Evolutionary conservation across 2,888 invertebrate species (phyloP), one percentile per base, ranked within the genome.

Genomic region (Tortrix viridana): DNA sequence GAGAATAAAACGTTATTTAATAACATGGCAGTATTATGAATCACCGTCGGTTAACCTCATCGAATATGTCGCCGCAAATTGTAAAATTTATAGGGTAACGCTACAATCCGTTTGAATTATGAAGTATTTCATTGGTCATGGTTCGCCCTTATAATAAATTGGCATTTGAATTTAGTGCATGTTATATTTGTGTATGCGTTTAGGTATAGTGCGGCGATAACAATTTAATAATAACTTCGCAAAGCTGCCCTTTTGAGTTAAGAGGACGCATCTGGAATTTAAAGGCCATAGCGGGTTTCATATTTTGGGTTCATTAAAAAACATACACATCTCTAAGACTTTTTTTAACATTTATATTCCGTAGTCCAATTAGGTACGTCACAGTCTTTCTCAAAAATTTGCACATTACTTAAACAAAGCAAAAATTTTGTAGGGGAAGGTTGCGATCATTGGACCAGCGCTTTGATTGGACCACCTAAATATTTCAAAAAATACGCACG

Each of bases 11-110:
- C 38, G 14, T n/a, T 52, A 52, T 57, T 57, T 41, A 47, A 57
- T 38, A 53, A 41, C 53, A 53, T 16, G 38, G 52, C 12, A 20
- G 37, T 22, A 16, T 22, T 6, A 41, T 53, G 53, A 53, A 41
- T 53, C 20, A 53, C 41, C 20, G 41, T 38, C 53, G 47, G 60
- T 60, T 60, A 53, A 54, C 53, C 60, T 60, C 37, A 22, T 46
- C 12, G 54, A 43, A 46, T 48, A 22, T 48, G 56, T 46, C 47
- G 56, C 56, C 46, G 46, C 19, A 26, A 7, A 14, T 47, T 47
- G 32, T 32, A 32, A 32, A 32, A 12, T 32, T 32, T 32, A 20
- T 37, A 20, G 20, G n/a, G n/a, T 32, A 44, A 9, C 19, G 7
- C 26, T 22, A 12, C 20, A 47, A 37, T 22, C 7, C 37, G 56